These are phyloP conservation scores for Caradrina clavipalpis DNA, from an alignment of 2,888 invertebrate genomes.

Conservation along the genomic window DNA sequence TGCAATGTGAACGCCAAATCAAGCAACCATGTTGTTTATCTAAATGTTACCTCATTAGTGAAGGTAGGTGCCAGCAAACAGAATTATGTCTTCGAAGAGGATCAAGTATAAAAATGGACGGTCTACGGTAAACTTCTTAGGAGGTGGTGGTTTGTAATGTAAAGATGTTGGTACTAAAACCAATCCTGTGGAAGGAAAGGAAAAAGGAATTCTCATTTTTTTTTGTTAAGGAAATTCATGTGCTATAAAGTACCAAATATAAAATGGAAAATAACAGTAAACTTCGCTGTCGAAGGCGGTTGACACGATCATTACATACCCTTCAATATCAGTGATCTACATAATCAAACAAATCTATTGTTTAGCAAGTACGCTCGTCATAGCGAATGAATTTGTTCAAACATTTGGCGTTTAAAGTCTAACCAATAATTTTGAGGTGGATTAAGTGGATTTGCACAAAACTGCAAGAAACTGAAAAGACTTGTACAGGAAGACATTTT, in stretches of 20 bases:
- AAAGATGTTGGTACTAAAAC: slow-evolving; percentile 34
- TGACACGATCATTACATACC: no score
- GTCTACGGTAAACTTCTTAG: slow-evolving; percentile 52
- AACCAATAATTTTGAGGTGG: background rate
- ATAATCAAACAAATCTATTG: no score
- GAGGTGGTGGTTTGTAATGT: slow-evolving; percentile 23
- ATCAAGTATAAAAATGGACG: slow-evolving; percentile 70
- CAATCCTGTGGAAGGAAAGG: slow-evolving; percentile 51
- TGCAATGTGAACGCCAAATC: background rate
- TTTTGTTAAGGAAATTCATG: background rate
- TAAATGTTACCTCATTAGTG: slow-evolving; percentile 58
- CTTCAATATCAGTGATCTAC: no score
- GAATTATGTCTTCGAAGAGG: slow-evolving; percentile 66
- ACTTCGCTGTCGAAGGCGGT: no score
- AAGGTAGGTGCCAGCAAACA: slow-evolving; percentile 73
- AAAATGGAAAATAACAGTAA: no score
- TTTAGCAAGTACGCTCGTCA: no score
- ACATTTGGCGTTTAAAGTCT: background rate
- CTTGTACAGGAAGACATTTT: background rate
- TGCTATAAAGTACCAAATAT: no score
- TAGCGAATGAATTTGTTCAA: background rate
- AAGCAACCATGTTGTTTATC: slow-evolving; percentile 11
- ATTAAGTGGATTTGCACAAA: background rate
- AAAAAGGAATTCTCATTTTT: background rate
- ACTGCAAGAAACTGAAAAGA: background rate